Evolutionary conservation across 2,797 vertebrate genomes (phyloP).

Genomic region (Sciurus vulgaris): DNA sequence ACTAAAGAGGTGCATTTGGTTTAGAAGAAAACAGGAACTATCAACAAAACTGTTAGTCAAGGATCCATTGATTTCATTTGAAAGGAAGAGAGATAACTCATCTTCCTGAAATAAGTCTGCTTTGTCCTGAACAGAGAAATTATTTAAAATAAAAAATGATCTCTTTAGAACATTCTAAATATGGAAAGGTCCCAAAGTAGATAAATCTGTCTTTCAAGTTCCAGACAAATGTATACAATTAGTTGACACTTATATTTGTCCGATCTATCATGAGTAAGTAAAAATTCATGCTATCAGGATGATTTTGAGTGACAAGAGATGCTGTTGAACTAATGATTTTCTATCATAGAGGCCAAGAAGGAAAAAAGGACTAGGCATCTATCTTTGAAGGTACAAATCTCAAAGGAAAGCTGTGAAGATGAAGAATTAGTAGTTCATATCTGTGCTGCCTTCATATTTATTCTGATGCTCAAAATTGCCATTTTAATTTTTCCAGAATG

Average conservation of each 20-base stretch:
- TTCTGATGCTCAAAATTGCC: neutral
- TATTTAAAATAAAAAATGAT: neutral
- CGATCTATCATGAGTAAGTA: neutral
- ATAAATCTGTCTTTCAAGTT: neutral
- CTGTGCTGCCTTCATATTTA: neutral
- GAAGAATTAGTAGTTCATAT: neutral
- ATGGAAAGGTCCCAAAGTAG: neutral
- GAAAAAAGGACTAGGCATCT: neutral
- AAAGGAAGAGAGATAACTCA: neutral
- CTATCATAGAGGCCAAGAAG: neutral
- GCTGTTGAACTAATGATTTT: neutral
- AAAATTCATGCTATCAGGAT: neutral
- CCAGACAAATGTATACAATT: neutral
- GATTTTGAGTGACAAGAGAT: neutral
- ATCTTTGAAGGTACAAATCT: neutral
- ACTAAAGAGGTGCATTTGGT: constrained; percentile 13
- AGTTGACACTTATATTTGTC: neutral
- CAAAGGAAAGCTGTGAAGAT: neutral
- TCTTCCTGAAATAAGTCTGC: neutral
- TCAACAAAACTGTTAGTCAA: neutral
- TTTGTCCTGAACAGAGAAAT: neutral
- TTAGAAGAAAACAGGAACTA: neutral
- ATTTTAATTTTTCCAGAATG: neutral
- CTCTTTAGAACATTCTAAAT: neutral
- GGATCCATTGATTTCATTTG: neutral